A percentile compares a stretch with the other conserved stretches of the same genome.
phyloP scores from a whole-genome alignment of 2,797 vertebrate genomes.

The Mormyrus hasselquistii region DNA sequence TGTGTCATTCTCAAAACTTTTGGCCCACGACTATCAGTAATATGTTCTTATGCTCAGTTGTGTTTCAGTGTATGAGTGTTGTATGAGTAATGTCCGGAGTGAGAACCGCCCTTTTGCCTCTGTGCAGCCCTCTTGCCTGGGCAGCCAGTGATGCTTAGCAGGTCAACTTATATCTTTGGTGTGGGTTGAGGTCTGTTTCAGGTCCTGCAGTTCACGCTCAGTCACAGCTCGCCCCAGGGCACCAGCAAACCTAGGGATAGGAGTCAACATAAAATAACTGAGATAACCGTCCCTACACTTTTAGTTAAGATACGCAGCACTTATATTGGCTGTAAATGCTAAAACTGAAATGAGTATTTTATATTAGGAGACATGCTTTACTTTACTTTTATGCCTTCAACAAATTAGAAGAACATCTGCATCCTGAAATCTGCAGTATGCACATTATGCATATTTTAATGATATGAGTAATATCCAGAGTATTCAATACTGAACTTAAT shows the following conservation, averaged over 20 bases:
- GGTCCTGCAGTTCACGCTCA: not conserved
- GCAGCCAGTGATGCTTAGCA: not conserved
- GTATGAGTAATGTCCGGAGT: not conserved
- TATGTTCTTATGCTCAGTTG: not conserved
- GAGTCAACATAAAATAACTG: not conserved
- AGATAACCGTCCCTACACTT: not conserved
- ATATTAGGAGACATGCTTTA: not conserved
- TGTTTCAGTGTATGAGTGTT: not conserved
- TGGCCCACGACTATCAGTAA: not conserved
- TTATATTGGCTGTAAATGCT: not conserved
- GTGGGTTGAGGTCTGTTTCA: not conserved
- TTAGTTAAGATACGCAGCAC: not conserved
- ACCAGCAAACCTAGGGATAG: not conserved
- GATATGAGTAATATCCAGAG: not conserved
- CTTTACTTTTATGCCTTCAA: not conserved
- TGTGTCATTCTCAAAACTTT: not conserved
- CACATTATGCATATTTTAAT: not conserved
- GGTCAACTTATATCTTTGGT: not conserved
- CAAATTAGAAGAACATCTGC: not conserved
- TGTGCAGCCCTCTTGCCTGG: not conserved
- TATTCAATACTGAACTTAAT: not conserved
- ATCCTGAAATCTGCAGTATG: not conserved
- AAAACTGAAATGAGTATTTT: not conserved
- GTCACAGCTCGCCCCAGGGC: not conserved
- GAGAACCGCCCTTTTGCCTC: not conserved